Base-by-base conservation (phyloP, 2,888 invertebrate species). In the Bellardia bayeri region DNA sequence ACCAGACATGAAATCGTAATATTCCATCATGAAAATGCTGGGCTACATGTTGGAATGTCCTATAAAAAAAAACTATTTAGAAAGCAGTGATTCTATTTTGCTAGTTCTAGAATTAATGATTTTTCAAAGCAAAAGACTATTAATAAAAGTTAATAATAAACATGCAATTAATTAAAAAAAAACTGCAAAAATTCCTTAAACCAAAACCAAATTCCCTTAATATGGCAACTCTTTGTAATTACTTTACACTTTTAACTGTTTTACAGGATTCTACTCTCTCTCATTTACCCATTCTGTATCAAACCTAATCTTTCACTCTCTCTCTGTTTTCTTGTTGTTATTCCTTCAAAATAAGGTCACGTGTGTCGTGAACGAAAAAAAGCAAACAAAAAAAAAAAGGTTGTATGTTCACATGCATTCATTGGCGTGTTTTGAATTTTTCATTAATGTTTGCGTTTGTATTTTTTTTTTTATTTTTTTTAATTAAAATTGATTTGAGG, bases 401-500 rank as follows among this genome's bases (percentile, higher is more conserved):
- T 76, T 74, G 61, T 71, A 78, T 58, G 72, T 71, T 88, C 69
- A 79, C 87, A 86, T 83, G 88, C 75, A 83, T 71, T 1, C 86
- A 87, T 85, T 87, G 82, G 84, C 87, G 80, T 88, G 88, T 84
- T 88, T 76, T 84, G 87, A 86, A 85, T 89, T 81, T 86, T 81
- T 88, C 79, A 86, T 88, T 89, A 84, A 85, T 87, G 76, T 87
- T 88, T 87, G 79, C 81, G 75, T 37, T 30, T 13, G 4, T 37
- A 51, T 51, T 63, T 74, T 13, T 85, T 83, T 23, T 23, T 11
- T 37, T 64, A 40, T 64, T 74, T 9, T 85, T 81, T 87, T 82
- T 89, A 88, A 88, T 88, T 88, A 84, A 85, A 87, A 89, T 88
- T 87, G 78, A 86, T 88, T 88, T 86, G 61, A 61, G 58, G 66